Evolutionary conservation across 2,888 invertebrate genomes (phyloP), one percentile per base, ranked within the genome.

Genomic region (Venusia cambrica): DNA sequence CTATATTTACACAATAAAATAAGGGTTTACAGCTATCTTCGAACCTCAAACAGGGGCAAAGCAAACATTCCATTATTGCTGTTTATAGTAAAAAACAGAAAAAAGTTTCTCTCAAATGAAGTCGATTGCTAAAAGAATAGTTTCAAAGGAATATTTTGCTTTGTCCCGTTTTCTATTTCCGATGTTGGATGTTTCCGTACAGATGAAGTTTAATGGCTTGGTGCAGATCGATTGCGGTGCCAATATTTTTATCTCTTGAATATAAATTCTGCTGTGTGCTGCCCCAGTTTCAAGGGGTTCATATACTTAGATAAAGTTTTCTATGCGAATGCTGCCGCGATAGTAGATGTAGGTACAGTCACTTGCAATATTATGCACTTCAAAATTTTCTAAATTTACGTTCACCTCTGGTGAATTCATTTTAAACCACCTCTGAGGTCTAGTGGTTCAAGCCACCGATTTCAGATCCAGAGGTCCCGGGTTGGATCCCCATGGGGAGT

Each of bases 231-330:
- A 74, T 76, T 66, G 70, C 70, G 62, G 52, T 48, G 51, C 57
- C 73, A 62, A 73, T 81, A 73, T 71, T 76, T 74, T 78, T 79
- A 79, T 79, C 78, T 78, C 73, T 71, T 55, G 58, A 58, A 65
- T 62, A 69, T 62, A 17, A 15, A 33, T 25, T 38, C n/a, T n/a
- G n/a, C n/a, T n/a, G n/a, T 22, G 5, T 22, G 9, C 21, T 36
- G 74, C 73, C 73, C 64, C 71, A 72, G 68, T 67, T 72, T 69
- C 16, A 16, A 29, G 12, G 14, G 6, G 6, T 22, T 17, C 8
- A n/a, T 5, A 25, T 15, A 25, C 14, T 25, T n/a, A n/a, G n/a
- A n/a, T n/a, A n/a, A n/a, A n/a, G n/a, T n/a, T n/a, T n/a, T n/a
- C n/a, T n/a, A n/a, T n/a, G n/a, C n/a, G n/a, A n/a, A n/a, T n/a